These are phyloP conservation scores for Allolobophora icterica DNA, from an alignment of 2,888 invertebrate genomes.

Conservation along the genomic window DNA sequence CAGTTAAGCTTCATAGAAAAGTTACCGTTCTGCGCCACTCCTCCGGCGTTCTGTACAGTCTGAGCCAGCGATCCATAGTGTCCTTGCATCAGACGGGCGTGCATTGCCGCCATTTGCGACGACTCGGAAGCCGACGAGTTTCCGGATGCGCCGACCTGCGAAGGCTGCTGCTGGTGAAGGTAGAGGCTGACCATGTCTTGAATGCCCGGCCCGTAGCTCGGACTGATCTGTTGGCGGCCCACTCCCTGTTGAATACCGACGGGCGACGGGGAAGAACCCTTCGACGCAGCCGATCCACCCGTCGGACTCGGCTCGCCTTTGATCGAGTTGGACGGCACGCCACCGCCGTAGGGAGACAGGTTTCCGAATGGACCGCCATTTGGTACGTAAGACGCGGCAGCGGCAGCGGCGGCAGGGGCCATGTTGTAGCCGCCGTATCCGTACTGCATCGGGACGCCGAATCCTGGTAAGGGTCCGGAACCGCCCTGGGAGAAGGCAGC, in stretches of 20 bases:
- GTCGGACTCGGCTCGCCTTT: constrained; percentile 36
- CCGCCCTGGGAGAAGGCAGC: constrained; percentile 14
- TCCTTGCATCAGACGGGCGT: constrained; percentile 31
- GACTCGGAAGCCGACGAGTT: not conserved
- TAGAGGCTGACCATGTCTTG: constrained; percentile 22
- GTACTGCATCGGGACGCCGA: constrained; percentile 27
- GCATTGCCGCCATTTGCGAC: not conserved
- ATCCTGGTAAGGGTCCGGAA: not conserved
- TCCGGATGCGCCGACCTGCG: not conserved
- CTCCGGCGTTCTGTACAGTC: not conserved
- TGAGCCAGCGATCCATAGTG: constrained; percentile 27
- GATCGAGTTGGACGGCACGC: constrained; percentile 28
- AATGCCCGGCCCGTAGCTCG: not conserved
- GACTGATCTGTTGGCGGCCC: constrained; percentile 22
- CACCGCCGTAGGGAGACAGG: not conserved
- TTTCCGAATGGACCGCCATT: not conserved
- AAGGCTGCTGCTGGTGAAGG: not conserved
- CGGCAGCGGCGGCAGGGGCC: not conserved
- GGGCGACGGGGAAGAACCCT: constrained; percentile 18
- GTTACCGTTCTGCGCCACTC: constrained; percentile 21
- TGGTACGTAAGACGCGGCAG: constrained; percentile 5
- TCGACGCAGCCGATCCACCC: constrained; percentile 6
- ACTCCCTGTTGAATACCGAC: not conserved
- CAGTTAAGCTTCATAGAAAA: constrained; percentile 14
- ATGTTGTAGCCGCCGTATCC: constrained; percentile 34